Base-by-base conservation (phyloP, 2,888 invertebrate species). In the Nezara viridula region DNA sequence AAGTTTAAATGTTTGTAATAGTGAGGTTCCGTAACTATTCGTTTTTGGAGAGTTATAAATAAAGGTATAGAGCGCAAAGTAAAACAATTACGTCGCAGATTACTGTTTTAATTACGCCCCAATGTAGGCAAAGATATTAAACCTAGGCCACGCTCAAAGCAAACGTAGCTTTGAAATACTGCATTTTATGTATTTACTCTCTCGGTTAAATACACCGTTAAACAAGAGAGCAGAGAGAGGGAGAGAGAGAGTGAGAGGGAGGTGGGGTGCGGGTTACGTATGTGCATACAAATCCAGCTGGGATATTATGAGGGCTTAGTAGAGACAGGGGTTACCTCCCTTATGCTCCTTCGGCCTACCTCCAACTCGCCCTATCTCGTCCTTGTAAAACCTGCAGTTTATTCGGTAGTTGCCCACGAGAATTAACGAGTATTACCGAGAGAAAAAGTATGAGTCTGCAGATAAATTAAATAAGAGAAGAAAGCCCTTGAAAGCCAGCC, bases 251-350 rank as follows among this genome's bases (percentile, higher is more conserved):
- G 44, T n/a, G 12, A 24, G 6, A 3, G n/a, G 24, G 81, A 21
- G 81, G 24, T n/a, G 1, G 1, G 40, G 81, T 6, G 44, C 1
- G n/a, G 81, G 81, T 81, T 81, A 81, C 37, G 81, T 81, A 81
- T 81, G 81, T 81, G 81, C 81, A 40, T 81, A 81, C 81, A 81
- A 81, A 81, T 81, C 81, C 81, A 81, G 44, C 0, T 14, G n/a
- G 81, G 81, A 81, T 81, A 81, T 81, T 81, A 81, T 81, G 81
- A 81, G 81, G 81, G 81, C 81, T 73, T 81, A 81, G n/a, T 44
- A n/a, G 44, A 81, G 81, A 47, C 81, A 81, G 81, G 44, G 44
- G 44, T 81, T 81, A 73, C 32, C 5, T 37, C 81, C 81, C 44
- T 81, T 40, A 47, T 24, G 77, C 21, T 77, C 6, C 77, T 77